These are phyloP conservation scores for Netelia fuscicornis DNA, from an alignment of 2,888 invertebrate species.

Conservation along the genomic window DNA sequence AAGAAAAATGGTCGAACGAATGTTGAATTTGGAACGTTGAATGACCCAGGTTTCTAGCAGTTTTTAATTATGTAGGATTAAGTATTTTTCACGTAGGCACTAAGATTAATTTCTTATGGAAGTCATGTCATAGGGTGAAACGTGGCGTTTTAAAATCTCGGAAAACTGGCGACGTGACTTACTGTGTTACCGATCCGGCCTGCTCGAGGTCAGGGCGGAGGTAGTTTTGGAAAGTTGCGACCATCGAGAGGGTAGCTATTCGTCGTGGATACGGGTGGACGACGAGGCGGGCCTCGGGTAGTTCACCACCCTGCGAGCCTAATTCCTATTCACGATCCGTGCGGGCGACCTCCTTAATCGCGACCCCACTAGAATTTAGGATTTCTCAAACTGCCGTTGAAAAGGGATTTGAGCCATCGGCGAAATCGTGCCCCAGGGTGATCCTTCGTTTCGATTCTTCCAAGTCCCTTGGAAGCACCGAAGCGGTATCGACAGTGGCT, in stretches of 20 bases:
- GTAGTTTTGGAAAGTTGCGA: conserved; percentile 29
- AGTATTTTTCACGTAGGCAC: no score
- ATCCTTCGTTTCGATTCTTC: conserved; percentile 61
- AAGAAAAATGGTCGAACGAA: background rate
- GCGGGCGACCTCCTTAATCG: conserved; percentile 76
- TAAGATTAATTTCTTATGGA: no score
- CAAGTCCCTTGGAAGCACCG: conserved; percentile 45
- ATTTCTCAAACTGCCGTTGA: conserved; percentile 72
- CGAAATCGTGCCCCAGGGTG: conserved; percentile 62
- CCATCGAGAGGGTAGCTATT: conserved; percentile 38
- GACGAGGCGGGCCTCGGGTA: conserved; percentile 7
- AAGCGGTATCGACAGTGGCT: background rate
- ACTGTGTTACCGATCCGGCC: background rate
- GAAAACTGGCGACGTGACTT: no score
- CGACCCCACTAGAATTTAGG: conserved; percentile 73
- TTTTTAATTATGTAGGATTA: no score
- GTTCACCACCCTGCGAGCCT: conserved; percentile 46
- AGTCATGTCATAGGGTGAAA: background rate
- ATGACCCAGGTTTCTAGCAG: no score
- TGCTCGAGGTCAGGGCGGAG: background rate
- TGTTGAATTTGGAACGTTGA: background rate
- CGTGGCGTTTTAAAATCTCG: no score
- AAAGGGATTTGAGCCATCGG: conserved; percentile 70
- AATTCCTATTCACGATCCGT: conserved; percentile 74
- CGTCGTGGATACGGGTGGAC: conserved; percentile 30